Base-by-base conservation (phyloP, 2,113 vertebrate species). In the Notothenia coriiceps region DNA sequence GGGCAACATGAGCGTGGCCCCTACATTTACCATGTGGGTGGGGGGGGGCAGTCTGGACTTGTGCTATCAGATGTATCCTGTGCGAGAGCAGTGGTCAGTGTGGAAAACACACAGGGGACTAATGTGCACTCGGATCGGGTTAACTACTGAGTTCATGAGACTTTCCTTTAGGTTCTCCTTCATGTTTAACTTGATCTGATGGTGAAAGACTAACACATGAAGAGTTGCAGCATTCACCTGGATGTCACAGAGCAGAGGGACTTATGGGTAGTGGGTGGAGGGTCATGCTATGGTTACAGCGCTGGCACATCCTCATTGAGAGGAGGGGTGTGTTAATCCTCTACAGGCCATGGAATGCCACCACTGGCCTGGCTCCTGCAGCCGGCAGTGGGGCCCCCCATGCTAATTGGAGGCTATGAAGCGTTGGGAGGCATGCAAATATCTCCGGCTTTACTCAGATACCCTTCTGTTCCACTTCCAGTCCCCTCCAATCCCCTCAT, bases 401-500 rank as follows among this genome's bases (percentile, higher is more conserved):
- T 80, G 75, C 75, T 93, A 94, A 93, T 93, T 93, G 92, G 91
- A 81, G 56, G 74, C 86, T 94, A 61, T 91, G 88, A 90, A 90
- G 90, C 87, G 54, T 89, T 85, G 72, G 83, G 82, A 91, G 82
- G 82, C 85, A 87, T 87, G 84, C 88, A 91, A 87, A 93, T 93
- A 84, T 91, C 85, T 91, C 77, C 82, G 86, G 91, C 88, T 90
- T 89, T 80, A 82, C 87, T 87, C 89, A 22, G 82, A 91, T 89
- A 80, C 83, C 86, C 87, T 89, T 92, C 92, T 94, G 89, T 89
- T 94, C 81, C 86, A 88, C 86, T 92, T 94, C 87, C 93, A 90
- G 86, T 88, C 82, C 60, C 88, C 77, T 89, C 74, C 89, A 93
- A 94, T 94, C 94, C 92, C 77, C 75, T 95, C 94, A 94, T 95